phyloP scores from a whole-genome alignment of 2,113 vertebrate species.

The Sorex fumeus region DNA sequence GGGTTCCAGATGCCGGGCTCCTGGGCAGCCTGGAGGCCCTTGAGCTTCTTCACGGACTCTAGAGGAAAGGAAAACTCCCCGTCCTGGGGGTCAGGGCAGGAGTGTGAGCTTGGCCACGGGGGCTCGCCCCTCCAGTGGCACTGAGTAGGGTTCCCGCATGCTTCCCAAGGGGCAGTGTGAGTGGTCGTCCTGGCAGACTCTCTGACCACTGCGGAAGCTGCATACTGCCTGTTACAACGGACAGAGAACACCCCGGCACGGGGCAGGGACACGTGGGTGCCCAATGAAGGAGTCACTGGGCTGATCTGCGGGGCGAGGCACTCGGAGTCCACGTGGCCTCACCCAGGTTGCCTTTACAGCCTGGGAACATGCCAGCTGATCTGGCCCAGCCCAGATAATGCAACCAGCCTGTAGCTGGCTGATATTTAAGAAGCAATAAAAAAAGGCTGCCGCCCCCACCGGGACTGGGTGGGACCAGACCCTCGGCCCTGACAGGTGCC shows the following conservation, averaged over 20 bases:
- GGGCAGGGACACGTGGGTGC: neutral
- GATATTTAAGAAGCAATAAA: conserved; percentile 61
- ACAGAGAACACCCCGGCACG: neutral
- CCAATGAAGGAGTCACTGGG: neutral
- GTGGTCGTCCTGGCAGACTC: neutral
- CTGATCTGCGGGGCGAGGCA: neutral
- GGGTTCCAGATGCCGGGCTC: neutral
- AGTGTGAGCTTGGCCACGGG: neutral
- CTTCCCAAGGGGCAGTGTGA: neutral
- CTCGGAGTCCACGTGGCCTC: neutral
- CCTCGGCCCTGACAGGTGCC: neutral
- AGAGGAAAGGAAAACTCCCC: conserved; percentile 88
- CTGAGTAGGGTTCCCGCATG: no score
- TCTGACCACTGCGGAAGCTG: neutral
- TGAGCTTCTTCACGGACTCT: conserved; percentile 90
- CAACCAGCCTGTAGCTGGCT: neutral
- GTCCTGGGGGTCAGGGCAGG: conserved; percentile 82
- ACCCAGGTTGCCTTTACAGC: neutral
- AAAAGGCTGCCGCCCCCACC: neutral
- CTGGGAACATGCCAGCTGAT: neutral
- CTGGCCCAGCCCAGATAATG: neutral
- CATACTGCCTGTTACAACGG: neutral
- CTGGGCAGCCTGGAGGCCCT: conserved; percentile 34
- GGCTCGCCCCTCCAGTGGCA: no score
- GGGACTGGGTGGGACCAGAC: neutral